These are phyloP conservation scores for Brachionus paranguensis DNA, from an alignment of 1,140 invertebrate species.

Conservation along the genomic window DNA sequence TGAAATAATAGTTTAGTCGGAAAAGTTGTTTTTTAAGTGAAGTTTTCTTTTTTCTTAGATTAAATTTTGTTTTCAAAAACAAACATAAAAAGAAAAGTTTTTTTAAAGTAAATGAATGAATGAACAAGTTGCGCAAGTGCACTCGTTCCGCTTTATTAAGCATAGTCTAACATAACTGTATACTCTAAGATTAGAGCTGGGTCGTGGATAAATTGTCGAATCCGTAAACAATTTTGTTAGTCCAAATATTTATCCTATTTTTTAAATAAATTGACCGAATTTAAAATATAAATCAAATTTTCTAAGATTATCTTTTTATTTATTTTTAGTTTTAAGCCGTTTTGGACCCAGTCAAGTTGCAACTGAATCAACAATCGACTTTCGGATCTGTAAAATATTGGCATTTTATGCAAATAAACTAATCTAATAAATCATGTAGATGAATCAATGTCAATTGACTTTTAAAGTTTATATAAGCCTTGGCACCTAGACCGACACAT, in stretches of 20 bases:
- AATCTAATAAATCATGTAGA: neutral
- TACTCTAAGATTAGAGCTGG: neutral
- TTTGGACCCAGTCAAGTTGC: neutral
- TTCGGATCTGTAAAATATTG: neutral
- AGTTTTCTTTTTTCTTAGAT: no score
- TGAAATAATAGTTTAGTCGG: no score
- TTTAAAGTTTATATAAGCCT: neutral
- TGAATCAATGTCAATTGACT: neutral
- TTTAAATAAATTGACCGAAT: slow-evolving; percentile 13
- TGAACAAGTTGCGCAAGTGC: neutral
- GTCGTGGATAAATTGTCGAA: neutral
- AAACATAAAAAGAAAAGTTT: no score
- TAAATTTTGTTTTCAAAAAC: no score
- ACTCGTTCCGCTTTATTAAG: neutral
- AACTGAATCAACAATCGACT: neutral
- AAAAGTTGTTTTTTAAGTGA: no score
- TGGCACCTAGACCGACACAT: neutral
- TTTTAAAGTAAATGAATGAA: no score
- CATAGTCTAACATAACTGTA: neutral
- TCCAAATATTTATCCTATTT: slow-evolving; percentile 2
- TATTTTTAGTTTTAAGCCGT: neutral
- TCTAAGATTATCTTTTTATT: neutral
- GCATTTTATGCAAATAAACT: slow-evolving; percentile 20
- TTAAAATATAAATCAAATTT: slow-evolving; percentile 22
- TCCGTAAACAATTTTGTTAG: neutral